Conservation (phyloP, 2,113 vertebrate species). For the Micromys minutus region DNA sequence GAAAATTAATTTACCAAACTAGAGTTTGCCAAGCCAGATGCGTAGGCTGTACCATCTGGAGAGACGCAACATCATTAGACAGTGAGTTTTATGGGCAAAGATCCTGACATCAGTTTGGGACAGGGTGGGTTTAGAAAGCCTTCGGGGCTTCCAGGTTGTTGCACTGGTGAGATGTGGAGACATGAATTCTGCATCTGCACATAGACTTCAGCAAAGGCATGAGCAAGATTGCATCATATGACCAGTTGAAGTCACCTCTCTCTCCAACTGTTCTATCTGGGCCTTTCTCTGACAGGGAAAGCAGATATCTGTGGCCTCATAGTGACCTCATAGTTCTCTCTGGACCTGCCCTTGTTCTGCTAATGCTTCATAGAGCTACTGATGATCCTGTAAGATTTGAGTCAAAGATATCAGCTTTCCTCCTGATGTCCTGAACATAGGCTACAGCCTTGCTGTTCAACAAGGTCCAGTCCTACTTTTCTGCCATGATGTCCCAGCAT, state of each 20-base stretch:
- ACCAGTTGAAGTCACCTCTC: neutral
- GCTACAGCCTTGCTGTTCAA: neutral
- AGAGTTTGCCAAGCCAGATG: conserved; percentile 39
- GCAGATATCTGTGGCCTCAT: neutral
- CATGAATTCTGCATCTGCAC: neutral
- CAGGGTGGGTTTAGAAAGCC: neutral
- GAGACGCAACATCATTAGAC: neutral
- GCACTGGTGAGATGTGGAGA: neutral
- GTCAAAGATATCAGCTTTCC: neutral
- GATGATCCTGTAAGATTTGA: neutral
- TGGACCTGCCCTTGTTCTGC: neutral
- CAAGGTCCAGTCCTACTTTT: neutral
- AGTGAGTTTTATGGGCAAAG: conserved; percentile 23
- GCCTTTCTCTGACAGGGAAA: neutral
- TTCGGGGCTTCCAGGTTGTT: neutral
- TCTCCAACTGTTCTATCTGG: neutral
- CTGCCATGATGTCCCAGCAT: neutral
- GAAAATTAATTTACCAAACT: conserved; percentile 53
- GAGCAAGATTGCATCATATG: neutral
- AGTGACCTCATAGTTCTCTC: neutral
- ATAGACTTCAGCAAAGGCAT: neutral
- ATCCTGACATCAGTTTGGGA: neutral
- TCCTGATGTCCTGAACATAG: neutral
- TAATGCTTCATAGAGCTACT: neutral
- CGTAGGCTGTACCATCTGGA: neutral